Evolutionary conservation across 1,140 invertebrate species (phyloP), one percentile per base, ranked within the genome.

Genomic region (Drosophila eugracilis): DNA sequence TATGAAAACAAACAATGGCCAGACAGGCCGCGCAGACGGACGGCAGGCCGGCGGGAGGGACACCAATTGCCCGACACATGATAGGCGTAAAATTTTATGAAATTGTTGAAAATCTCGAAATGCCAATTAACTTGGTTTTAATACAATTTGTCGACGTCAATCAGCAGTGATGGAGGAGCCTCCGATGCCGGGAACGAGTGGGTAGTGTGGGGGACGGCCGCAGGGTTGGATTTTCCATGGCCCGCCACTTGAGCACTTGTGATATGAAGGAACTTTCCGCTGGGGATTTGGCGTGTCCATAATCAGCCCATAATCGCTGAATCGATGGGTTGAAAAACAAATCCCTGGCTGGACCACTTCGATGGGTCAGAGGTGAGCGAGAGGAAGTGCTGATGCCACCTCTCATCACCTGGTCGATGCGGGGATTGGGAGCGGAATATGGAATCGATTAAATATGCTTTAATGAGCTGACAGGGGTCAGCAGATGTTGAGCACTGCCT

Each of bases 61-160:
- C 41, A 14, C 14, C 52, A 49, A 41, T 22, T 55, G n/a, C 19
- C 30, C 41, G 41, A 66, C 79, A 85, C 79, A 84, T 84, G 75
- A 84, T 84, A 44, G 30, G 53, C 81, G 58, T 85, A 32, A 76
- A 84, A 86, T 86, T 86, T 85, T 69, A 85, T 85, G 66, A 76
- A 86, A 44, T 69, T 73, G 75, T 32, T 76, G 66, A 83, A 77
- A 75, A 74, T 54, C 53, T 50, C 69, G 55, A 74, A 48, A 39
- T 39, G 41, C 37, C 52, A 57, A 81, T 80, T 81, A 81, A 62
- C 17, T 28, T 45, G 44, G 63, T 78, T 72, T 66, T 41, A 63
- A 78, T 65, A 41, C 26, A 70, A 67, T 65, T 65, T 75, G 57
- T 75, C 55, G 59, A 67, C 54, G 71, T 75, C 72, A 75, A 75